phyloP scores from a whole-genome alignment of 2,888 invertebrate genomes.

The Stenotaenia linearis region DNA sequence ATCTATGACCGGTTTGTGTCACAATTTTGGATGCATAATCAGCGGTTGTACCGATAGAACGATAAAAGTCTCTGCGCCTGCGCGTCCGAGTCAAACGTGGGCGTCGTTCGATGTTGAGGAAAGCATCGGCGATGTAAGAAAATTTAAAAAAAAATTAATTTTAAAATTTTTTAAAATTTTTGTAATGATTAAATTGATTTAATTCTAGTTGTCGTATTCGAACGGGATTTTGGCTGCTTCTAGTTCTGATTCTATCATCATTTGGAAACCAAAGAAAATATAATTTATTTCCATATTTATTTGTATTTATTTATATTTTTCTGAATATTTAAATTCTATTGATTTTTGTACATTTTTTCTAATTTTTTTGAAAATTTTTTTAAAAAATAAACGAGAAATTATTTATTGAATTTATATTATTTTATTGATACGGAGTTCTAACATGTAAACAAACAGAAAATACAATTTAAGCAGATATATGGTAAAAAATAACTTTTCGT shows the following conservation, averaged over 20 bases:
- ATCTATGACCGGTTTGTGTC: not conserved
- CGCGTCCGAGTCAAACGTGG: not conserved
- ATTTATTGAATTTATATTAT: not conserved
- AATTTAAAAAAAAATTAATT: no score
- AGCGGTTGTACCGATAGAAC: not conserved
- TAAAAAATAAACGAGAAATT: not conserved
- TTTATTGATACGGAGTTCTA: no score
- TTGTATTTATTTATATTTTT: not conserved
- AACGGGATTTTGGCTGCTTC: not conserved
- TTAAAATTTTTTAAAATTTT: no score
- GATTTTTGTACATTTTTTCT: no score
- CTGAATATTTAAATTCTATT: no score
- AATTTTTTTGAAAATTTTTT: no score
- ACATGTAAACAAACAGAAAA: not conserved
- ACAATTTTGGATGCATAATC: not conserved
- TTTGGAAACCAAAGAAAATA: not conserved
- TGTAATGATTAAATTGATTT: no score
- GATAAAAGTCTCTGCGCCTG: not conserved
- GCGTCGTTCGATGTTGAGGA: not conserved
- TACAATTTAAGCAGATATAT: not conserved
- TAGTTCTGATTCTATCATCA: not conserved
- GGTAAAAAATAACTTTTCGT: not conserved
- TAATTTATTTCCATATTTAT: not conserved
- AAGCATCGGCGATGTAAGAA: conserved; percentile 1
- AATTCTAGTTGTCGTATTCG: not conserved